Evolutionary conservation across 2,888 invertebrate species (phyloP), one percentile per base, ranked within the genome.

Genomic region (Leptinotarsa peninsularis): DNA sequence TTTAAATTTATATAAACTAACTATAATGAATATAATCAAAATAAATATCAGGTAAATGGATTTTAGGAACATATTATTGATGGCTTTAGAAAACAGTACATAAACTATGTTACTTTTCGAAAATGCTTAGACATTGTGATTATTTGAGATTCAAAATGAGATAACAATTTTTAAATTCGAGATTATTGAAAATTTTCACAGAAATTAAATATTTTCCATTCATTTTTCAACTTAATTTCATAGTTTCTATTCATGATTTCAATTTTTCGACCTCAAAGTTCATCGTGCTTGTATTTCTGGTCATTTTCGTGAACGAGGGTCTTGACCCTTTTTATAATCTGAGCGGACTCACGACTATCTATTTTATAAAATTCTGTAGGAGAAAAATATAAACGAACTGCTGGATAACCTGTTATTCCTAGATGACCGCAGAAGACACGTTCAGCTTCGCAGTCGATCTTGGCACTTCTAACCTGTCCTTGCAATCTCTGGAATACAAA

Each of bases 371-470:
- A 83, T 71, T 85, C 81, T 23, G 78, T 79, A 4, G 86, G 83
- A 0, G 87, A 84, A 49, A 87, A 79, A 81, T 91, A 92, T 72
- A 91, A 86, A 66, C 89, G 87, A 10, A 93, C 88, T 5, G 92
- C 90, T 1, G 93, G 93, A 85, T 93, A 93, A 33, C 90, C 91
- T 56, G 86, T 86, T 7, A 93, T 87, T 27, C 89, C 88, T 49
- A 90, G 90, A 76, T 88, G 86, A 50, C 89, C 88, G 83, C 93
- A 93, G 50, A 91, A 86, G 14, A 86, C 79, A 4, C 88, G 87
- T 81, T 91, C 87, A 10, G 84, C 84, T 79, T 93, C 92, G 85
- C 94, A 94, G 86, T 94, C 91, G 4, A 94, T 87, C 87, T 92
- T 93, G 3, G 90, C 93, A 73, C 91, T 88, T 74, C 89, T 89